A percentile compares a stretch with the other conserved stretches of the same genome.
Conservation (phyloP, 2,113 vertebrate species). For the Chunga burmeisteri region DNA sequence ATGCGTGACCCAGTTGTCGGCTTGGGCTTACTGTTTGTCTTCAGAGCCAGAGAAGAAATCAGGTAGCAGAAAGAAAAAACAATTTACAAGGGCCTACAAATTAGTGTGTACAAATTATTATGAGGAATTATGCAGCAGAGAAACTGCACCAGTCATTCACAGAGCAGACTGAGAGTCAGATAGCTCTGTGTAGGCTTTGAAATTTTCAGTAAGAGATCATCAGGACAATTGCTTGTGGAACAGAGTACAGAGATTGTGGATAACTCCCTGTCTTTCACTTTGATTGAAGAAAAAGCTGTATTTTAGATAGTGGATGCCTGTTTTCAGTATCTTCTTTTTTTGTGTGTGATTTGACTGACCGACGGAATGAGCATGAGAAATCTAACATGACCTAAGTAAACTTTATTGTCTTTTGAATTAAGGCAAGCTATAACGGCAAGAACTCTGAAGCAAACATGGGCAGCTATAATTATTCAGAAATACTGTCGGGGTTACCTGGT, state of each 20-base stretch:
- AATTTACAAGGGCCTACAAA: not conserved
- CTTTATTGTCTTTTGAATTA: constrained; percentile 16
- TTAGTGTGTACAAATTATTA: not conserved
- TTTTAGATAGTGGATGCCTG: not conserved
- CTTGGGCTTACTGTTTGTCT: not conserved
- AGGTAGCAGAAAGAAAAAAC: not conserved
- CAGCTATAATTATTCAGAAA: constrained; percentile 87
- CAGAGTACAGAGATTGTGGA: not conserved
- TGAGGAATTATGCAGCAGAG: not conserved
- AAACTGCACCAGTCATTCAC: not conserved
- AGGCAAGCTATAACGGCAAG: constrained; percentile 86
- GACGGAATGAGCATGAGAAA: not conserved
- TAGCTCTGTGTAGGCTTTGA: not conserved
- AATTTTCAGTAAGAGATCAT: not conserved
- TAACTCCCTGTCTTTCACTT: not conserved
- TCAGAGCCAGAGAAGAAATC: not conserved
- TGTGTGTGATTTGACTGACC: not conserved
- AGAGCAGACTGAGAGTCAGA: not conserved
- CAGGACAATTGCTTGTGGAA: not conserved
- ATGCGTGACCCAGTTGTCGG: accelerated
- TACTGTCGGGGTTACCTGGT: constrained; percentile 85
- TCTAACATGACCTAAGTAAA: not conserved
- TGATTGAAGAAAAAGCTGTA: not conserved
- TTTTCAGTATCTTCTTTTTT: not conserved
- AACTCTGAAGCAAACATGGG: constrained; percentile 88